phyloP scores from a whole-genome alignment of 2,797 vertebrate species.

The Botia kubotai region DNA sequence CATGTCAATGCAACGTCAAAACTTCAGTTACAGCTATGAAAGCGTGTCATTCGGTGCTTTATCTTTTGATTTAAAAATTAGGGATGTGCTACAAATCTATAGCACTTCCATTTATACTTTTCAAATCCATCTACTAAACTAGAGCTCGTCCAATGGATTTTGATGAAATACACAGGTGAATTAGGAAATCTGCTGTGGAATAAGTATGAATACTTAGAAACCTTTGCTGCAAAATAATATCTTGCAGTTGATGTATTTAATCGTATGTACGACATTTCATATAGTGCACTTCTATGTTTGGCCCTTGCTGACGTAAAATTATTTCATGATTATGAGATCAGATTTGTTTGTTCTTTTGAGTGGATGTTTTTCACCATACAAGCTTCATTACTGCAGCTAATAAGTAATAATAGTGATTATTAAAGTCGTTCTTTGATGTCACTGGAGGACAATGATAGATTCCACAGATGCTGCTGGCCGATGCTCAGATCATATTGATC shows the following conservation, averaged over 20 bases:
- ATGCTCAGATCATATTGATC: constrained; percentile 85
- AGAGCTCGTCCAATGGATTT: no score
- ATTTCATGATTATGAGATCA: neutral
- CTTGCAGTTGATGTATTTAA: neutral
- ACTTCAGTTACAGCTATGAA: neutral
- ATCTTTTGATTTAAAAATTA: neutral
- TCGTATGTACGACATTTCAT: neutral
- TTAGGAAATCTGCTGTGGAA: neutral
- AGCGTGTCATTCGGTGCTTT: neutral
- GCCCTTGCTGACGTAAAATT: neutral
- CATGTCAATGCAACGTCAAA: neutral
- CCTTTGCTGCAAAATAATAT: neutral
- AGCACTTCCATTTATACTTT: neutral
- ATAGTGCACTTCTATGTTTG: neutral
- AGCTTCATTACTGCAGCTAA: constrained; percentile 10
- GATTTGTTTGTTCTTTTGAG: neutral
- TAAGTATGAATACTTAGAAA: neutral
- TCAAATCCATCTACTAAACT: no score
- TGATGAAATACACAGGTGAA: neutral
- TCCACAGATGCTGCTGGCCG: constrained; percentile 21
- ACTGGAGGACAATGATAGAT: constrained; percentile 14
- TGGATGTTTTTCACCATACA: neutral
- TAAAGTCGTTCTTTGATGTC: constrained; percentile 24
- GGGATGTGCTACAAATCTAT: neutral
- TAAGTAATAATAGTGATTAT: neutral